Evolutionary conservation across 2,113 vertebrate species (phyloP), one percentile per base, ranked within the genome.

Genomic region (Spea multiplicata): DNA sequence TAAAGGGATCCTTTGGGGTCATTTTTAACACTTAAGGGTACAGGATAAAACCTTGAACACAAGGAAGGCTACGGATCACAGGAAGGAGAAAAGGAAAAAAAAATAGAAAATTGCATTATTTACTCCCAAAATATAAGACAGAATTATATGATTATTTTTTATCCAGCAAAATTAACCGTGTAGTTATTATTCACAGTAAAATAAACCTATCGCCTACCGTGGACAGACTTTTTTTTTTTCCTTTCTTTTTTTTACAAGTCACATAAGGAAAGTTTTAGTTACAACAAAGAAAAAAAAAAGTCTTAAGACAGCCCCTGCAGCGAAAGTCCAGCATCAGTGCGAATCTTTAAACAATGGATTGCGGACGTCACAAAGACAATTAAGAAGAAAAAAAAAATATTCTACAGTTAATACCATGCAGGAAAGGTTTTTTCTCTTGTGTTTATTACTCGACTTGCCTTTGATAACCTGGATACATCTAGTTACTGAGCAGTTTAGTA

Each of bases 21-120:
- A 10, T 96, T 91, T 95, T 95, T 96, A 96, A 96, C 96, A 96
- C 96, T 94, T 96, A 97, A 93, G 86, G 87, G 86, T 89, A 87
- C 90, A 88, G 86, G 83, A 90, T 88, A 87, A 87, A 89, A 90
- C 84, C 80, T 81, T 86, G 71, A 84, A 83, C 84, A 14, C 77
- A 83, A 5, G 2, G 84, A 87, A 88, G 90, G 89, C 87, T 86
- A 86, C 81, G 70, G 86, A 88, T 87, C 86, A 87, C 67, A 67
- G 84, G 82, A 84, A 57, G 7, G 46, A 62, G 72, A 73, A 83
- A 80, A 4, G 57, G 3, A 67, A 77, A 74, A 81, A 69, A 82
- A 76, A 86, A 52, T 7, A 44, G 12, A 45, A 66, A 45, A 86
- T 75, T 3, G 70, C 78, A 9, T 82, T 2, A 14, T 53, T 84